Base-by-base conservation (phyloP, 2,888 invertebrate species). In the Eupithecia dodoneata region DNA sequence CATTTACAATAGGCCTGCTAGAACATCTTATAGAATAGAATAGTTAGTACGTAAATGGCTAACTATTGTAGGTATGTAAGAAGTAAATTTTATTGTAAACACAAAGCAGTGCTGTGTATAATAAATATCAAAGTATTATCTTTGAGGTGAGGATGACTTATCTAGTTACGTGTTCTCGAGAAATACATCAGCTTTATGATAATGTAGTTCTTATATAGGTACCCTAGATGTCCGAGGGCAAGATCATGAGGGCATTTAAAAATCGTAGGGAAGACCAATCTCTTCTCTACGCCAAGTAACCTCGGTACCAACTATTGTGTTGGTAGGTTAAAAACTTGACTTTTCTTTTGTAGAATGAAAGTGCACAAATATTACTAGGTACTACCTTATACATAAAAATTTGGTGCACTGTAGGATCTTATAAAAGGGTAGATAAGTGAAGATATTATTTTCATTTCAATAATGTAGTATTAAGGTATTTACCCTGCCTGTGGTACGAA, bases 391-490 rank as follows among this genome's bases (percentile, higher is more conserved):
- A 66, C 30, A 71, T 47, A 47, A 63, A 66, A 55, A 59, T 63
- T 47, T 70, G 67, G 73, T 74, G 76, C 78, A 78, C 78, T 67
- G 75, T 78, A 76, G 78, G 76, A 78, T 78, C 65, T 76, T 71
- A 41, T 63, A 65, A 74, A 78, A 76, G 76, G 76, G 76, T 76
- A 78, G 30, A 30, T 30, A 30, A 30, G 74, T 65, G 70, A 59
- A 59, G 7, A 18, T 18, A 59, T 18, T 55, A 55, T n/a, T 55
- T 55, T 55, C 12, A 55, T 55, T n/a, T 55, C n/a, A n/a, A 55
- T 55, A 55, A 55, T n/a, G 55, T 55, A 55, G n/a, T 55, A n/a
- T 0, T 2, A n/a, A 13, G 0, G 13, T 52, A 52, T 13, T 4
- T 52, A 52, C 52, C 4, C 59, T 7, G 59, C 9, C 18, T 65